Base-by-base conservation (phyloP, 2,797 vertebrate genomes). In the Brachymystax lenok region DNA sequence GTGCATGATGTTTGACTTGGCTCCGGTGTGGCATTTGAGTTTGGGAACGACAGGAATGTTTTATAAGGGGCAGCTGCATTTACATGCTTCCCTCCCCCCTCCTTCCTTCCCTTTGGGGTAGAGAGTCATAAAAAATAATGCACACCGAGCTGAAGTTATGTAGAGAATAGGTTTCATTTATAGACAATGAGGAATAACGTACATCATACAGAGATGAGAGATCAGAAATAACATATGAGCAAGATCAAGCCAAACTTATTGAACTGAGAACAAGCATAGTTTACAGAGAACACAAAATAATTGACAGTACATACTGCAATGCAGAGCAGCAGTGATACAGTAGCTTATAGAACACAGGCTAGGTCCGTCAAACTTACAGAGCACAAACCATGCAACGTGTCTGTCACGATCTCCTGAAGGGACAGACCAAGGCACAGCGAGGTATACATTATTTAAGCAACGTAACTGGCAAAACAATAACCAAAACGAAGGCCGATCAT, bases 11-110 rank as follows among this genome's bases (percentile, higher is more conserved):
- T 56, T 56, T 56, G 54, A 56, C 54, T 56, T 56, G 54, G 54
- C 54, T 56, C 10, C 40, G 27, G 30, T 61, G 77, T 82, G 80
- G 69, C 80, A 76, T 78, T 74, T 59, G 81, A 73, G 79, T 71
- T 82, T 71, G 67, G 71, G 67, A 82, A 82, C 71, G 76, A 68
- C 76, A 76, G 71, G 74, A 79, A 78, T 74, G 78, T 78, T 80
- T 56, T 56, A 56, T 56, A 19, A 56, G 40, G 40, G 40, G 40
- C 8, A 40, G 40, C 35, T 35, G 35, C 35, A 35, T 35, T 35
- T 35, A 35, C 33, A 35, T 35, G 35, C 35, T 35, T 6, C 35
- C 35, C 35, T 35, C 35, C 35, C 14, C 52, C 52, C 52, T 17
- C 52, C 52, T 17, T 54, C 17, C 3, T 54, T 54, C 52, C 17